Evolutionary conservation across 2,113 vertebrate genomes (phyloP), one percentile per base, ranked within the genome.

Genomic region (Solea solea): DNA sequence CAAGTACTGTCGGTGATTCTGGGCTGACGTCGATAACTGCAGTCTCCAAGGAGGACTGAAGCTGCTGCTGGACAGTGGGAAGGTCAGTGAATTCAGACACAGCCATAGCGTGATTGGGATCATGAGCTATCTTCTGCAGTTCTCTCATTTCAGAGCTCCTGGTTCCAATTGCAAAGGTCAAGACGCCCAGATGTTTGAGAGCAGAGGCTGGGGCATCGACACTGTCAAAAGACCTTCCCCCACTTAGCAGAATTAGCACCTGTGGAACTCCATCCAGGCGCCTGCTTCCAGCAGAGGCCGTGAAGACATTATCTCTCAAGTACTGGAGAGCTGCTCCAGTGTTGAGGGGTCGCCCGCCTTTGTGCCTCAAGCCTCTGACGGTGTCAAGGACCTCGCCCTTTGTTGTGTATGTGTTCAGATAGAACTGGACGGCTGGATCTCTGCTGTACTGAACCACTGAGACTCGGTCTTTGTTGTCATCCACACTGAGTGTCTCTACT

Each of bases 271-370:
- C 90, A 11, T 95, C 92, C 49, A 92, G 91, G 0, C 91, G 91
- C 39, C 95, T 94, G 77, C 95, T 95, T 16, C 56, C 56, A 0
- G 56, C 56, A 42, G 56, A 58, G 8, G 15, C n/a, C 9, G 40
- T 21, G 4, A 58, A 58, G 15, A 58, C 56, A 41, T 58, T 58
- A 40, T 58, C 56, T 15, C 80, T 40, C 0, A 92, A 83, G 1
- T 90, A 92, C 21, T 94, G 91, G 66, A 96, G 88, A 14, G 82
- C 78, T 0, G 83, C 90, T 68, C 95, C 95, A 44, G 94, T 79
- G 44, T 95, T 95, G 63, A 95, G 90, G 7, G 84, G 8, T 70
- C 80, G 93, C 56, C 84, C 87, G 0, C 71, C 58, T 60, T 53
- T 86, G 61, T 64, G 51, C 12, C 55, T 76, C 60, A 86, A 64